Conservation (phyloP, 2,888 invertebrate species). For the Galerucella calmariensis region DNA sequence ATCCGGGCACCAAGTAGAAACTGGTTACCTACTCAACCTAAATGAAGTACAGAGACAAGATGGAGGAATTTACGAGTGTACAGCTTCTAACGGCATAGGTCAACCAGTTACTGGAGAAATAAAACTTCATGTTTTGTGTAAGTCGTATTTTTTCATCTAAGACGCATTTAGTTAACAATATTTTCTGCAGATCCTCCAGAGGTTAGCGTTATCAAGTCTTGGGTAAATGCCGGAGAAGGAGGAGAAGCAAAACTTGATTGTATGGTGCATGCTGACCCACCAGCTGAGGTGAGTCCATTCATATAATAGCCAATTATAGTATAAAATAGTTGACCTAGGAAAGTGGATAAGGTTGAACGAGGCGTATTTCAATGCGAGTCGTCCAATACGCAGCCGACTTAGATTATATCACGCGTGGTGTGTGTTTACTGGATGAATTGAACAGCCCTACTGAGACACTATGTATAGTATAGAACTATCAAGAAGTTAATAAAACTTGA, state of each 20-base stretch:
- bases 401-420: too few relatives aligned
- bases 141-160: conserved; percentile 43
- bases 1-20: conserved; percentile 63
- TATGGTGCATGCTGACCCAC: conserved; percentile 71
- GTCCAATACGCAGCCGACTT: too few relatives aligned
- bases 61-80: conserved; percentile 67
- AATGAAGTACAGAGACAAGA: conserved; percentile 63
- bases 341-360: too few relatives aligned
- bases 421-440: too few relatives aligned
- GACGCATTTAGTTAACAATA: background rate
- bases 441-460: too few relatives aligned
- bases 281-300: conserved; percentile 60
- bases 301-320: too few relatives aligned
- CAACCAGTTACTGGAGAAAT: conserved; percentile 64
- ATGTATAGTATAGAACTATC: too few relatives aligned
- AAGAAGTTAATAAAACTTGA: too few relatives aligned
- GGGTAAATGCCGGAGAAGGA: conserved; percentile 74
- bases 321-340: too few relatives aligned
- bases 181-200: conserved; percentile 70
- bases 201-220: conserved; percentile 71
- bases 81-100: conserved; percentile 66
- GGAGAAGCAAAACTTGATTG: conserved; percentile 73
- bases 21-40: conserved; percentile 63
- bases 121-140: conserved; percentile 63
- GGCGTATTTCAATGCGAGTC: background rate